Evolutionary conservation across 1,140 invertebrate species (phyloP), one percentile per base, ranked within the genome.

Genomic region (Plutomurus gul): DNA sequence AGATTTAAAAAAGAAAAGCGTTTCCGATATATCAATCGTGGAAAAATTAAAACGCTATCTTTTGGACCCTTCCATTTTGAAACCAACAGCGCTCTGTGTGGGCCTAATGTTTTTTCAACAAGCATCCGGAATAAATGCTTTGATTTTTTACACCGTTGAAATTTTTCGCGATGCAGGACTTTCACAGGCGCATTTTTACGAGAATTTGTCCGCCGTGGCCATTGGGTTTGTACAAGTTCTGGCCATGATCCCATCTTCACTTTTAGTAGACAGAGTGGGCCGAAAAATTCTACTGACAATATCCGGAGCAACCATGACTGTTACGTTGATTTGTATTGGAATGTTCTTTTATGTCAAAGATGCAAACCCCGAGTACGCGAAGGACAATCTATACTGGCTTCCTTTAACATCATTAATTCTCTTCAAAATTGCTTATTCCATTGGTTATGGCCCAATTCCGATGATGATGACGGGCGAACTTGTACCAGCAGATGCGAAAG

Each of bases 401-500:
- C 93, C 94, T 0, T 85, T 96, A 0, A 79, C 91, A 1, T 90
- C 91, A 51, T 84, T 96, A 5, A 91, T 92, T 43, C 75, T 92
- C 1, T 96, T 93, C 86, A 92, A 94, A 30, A 85, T 93, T 27
- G 88, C 91, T n/a, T 94, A 94, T 86, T 92, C 92, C 0, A 84
- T 94, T 18, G 93, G 93, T 11, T 43, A 43, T 11, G 40, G 40
- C 18, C 40, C 40, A 3, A 43, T 43, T 16, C 30, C 78, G 78
- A 10, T 77, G 51, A 20, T 82, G 13, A 76, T 82, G 70, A 72
- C 80, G 74, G 78, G 81, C 18, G 81, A 82, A 70, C 27, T 82
- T 6, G 72, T 82, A 36, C 81, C 81, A 0, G 40, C 33, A 8
- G 20, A 36, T 25, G 71, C 43, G 13, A 74, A 74, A 36, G 33